Evolutionary conservation across 2,113 vertebrate genomes (phyloP).

Genomic region (Sinosuthora webbiana): DNA sequence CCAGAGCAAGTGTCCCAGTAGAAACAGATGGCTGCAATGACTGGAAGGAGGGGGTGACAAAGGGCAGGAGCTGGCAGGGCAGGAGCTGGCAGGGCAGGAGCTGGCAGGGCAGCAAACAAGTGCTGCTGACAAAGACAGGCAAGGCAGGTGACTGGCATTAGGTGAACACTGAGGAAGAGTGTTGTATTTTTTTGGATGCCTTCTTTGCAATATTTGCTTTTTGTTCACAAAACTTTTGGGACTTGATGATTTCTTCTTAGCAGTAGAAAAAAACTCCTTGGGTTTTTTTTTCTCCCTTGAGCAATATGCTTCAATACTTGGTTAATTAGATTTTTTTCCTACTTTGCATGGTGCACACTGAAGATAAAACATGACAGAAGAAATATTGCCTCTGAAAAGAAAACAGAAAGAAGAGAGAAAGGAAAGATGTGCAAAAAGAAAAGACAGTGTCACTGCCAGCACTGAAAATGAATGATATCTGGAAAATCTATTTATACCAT

Average conservation of each 20-base stretch:
- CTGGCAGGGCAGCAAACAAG: accelerated
- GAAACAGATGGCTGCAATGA: background rate
- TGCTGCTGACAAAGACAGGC: background rate
- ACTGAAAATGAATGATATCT: background rate
- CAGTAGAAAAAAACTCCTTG: background rate
- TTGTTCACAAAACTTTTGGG: background rate
- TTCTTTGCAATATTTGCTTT: background rate
- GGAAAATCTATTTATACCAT: background rate
- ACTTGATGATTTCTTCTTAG: background rate
- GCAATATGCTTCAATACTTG: background rate
- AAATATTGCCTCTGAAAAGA: background rate
- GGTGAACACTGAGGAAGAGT: background rate
- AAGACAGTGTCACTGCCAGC: background rate
- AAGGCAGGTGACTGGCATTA: background rate
- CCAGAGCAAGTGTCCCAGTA: background rate
- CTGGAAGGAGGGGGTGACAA: background rate
- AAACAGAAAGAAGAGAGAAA: background rate
- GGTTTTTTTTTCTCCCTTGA: background rate
- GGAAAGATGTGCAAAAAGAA: background rate
- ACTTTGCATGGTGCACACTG: background rate
- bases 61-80: background rate
- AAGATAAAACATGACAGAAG: background rate
- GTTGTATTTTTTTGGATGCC: background rate
- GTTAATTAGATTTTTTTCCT: background rate
- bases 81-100: background rate